Evolutionary conservation across 2,797 vertebrate genomes (phyloP), one percentile per base, ranked within the genome.

Genomic region (Anableps anableps): DNA sequence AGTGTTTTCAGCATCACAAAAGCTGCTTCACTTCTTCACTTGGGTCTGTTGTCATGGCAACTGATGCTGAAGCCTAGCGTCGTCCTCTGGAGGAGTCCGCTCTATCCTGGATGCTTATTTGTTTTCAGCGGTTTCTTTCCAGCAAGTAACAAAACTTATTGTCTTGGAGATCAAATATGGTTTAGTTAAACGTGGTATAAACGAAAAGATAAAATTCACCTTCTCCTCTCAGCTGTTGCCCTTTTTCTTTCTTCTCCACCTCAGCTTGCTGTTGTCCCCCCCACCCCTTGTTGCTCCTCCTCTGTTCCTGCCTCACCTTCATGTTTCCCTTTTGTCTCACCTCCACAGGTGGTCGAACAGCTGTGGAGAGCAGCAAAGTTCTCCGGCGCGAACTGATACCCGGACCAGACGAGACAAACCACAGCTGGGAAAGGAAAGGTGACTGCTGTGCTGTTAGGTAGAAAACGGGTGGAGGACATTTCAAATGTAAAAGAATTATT

Each of bases 311-410:
- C 31, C 31, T 72, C 36, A 26, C 86, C 86, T 74, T 58, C 34
- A 1, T 21, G 41, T 29, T 73, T 45, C 78, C 79, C 71, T 82
- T 79, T 82, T 77, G 75, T 89, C 80, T 88, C 82, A 75, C 80
- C 86, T 89, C 88, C 45, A 83, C 92, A 93, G 92, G 88, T 91
- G 93, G 76, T 76, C 1, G 34, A 86, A 83, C 90, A 91, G 89
- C 91, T 92, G 89, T 84, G 45, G 76, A 78, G 58, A 79, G 78
- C 83, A 77, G 81, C 82, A 75, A 41, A 66, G 64, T 48, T 26
- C 83, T 89, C 70, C 85, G 89, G 91, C 87, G 81, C 75, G 45
- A 77, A 80, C 81, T 3, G 36, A 75, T 88, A 92, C 87, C 92
- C 90, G 91, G 79, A 88, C 75, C 70, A 70, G 77, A 47, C 17